phyloP scores from a whole-genome alignment of 1,140 invertebrate genomes.

The Palaemon carinicauda region DNA sequence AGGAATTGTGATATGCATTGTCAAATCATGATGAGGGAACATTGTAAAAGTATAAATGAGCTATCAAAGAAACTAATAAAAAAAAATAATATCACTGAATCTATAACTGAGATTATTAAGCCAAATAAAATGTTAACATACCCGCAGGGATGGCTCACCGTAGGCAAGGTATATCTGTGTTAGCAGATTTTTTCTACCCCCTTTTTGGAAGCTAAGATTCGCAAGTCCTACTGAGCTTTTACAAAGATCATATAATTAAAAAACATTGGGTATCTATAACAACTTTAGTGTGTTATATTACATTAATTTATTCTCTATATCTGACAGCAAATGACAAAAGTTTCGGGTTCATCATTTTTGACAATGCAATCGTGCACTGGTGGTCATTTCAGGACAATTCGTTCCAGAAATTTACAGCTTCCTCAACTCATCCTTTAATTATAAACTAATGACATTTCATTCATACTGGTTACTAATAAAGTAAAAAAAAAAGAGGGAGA shows the following conservation, averaged over 20 bases:
- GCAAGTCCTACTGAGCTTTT: neutral
- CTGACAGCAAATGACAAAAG: neutral
- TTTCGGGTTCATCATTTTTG: slow-evolving; percentile 32
- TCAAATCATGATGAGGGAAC: slow-evolving; percentile 47
- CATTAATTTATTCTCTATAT: neutral
- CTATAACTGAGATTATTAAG: too few species aligned
- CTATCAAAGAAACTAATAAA: neutral
- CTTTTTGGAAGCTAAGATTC: neutral
- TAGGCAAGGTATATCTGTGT: too few species aligned
- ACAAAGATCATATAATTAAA: neutral
- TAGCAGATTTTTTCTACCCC: too few species aligned
- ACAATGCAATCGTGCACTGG: slow-evolving; percentile 59
- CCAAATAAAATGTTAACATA: too few species aligned
- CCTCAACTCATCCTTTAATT: neutral
- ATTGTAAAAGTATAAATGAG: neutral
- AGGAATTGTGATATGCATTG: slow-evolving; percentile 38
- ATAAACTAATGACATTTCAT: neutral
- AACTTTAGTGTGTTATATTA: neutral
- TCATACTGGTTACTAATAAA: neutral
- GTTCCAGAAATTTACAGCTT: neutral
- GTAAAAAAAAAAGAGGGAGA: slow-evolving; percentile 14
- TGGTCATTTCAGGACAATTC: slow-evolving; percentile 40
- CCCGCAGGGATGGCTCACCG: too few species aligned
- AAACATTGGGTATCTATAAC: neutral
- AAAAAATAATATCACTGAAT: too few species aligned